Conservation (phyloP, 1,140 invertebrate genomes). For the Diuraphis noxia region DNA sequence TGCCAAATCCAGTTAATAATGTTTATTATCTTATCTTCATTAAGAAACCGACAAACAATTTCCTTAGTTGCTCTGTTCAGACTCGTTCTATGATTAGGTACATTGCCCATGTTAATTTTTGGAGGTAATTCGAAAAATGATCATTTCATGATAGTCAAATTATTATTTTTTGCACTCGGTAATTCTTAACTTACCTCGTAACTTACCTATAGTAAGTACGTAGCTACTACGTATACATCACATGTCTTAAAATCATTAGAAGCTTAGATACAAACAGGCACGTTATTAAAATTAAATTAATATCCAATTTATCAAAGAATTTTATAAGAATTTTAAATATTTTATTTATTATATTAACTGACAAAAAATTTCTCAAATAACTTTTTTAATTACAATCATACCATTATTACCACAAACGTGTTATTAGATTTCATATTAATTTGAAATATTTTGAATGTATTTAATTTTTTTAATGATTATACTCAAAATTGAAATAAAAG, state of each 20-base stretch:
- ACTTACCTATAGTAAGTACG: background rate
- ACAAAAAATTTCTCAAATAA: background rate
- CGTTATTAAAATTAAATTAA: background rate
- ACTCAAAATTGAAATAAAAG: background rate
- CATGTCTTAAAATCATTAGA: background rate
- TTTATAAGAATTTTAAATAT: background rate
- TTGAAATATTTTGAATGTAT: background rate
- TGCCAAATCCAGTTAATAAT: too few relatives aligned
- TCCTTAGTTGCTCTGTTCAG: too few relatives aligned
- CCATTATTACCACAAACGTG: background rate
- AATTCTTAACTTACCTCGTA: background rate
- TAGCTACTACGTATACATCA: background rate
- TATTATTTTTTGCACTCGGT: too few relatives aligned
- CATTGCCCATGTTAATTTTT: too few relatives aligned
- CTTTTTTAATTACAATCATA: too few relatives aligned
- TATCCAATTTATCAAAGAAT: background rate
- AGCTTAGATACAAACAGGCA: background rate
- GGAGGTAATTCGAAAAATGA: background rate
- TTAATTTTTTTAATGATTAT: background rate
- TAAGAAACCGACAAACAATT: too few relatives aligned
- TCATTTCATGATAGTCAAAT: background rate
- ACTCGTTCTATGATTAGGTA: too few relatives aligned
- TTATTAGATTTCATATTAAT: background rate
- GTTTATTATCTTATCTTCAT: too few relatives aligned
- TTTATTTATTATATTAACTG: background rate